Percentiles rank a stretch among this genome's conserved stretches.
phyloP scores from a whole-genome alignment of 2,113 vertebrate species.

The Aleadryas rufinucha region DNA sequence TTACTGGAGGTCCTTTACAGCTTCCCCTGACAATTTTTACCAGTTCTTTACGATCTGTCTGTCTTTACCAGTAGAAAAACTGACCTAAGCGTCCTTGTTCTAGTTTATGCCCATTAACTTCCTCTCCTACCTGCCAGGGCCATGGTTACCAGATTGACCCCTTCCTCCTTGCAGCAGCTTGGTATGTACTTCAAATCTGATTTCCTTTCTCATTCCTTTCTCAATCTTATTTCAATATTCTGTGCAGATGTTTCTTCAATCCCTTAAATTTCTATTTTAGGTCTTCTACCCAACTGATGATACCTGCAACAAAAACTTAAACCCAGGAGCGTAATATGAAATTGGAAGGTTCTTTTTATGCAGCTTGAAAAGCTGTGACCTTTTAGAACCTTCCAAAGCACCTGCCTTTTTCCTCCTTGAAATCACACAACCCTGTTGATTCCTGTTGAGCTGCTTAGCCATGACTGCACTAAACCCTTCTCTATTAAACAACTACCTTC shows the following conservation, averaged over 20 bases:
- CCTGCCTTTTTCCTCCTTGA: background rate
- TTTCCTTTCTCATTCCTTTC: background rate
- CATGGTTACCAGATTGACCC: background rate
- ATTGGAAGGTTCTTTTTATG: background rate
- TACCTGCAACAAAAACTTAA: background rate
- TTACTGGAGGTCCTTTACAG: background rate
- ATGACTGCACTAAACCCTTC: background rate
- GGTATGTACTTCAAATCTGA: background rate
- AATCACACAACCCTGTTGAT: background rate
- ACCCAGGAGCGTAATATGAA: background rate
- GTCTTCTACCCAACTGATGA: background rate
- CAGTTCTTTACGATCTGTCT: background rate
- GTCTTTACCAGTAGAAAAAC: background rate
- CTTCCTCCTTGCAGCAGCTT: background rate
- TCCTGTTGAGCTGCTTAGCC: background rate
- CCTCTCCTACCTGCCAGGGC: background rate
- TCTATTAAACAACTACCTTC: background rate
- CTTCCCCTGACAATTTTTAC: background rate
- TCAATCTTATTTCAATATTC: background rate
- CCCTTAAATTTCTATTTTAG: background rate
- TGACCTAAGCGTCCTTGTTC: background rate
- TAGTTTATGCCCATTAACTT: background rate
- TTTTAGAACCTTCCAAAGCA: background rate
- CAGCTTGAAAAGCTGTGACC: background rate
- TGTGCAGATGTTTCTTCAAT: background rate